Evolutionary conservation across 2,888 invertebrate species (phyloP).

Genomic region (Rugalucina vietnamica): DNA sequence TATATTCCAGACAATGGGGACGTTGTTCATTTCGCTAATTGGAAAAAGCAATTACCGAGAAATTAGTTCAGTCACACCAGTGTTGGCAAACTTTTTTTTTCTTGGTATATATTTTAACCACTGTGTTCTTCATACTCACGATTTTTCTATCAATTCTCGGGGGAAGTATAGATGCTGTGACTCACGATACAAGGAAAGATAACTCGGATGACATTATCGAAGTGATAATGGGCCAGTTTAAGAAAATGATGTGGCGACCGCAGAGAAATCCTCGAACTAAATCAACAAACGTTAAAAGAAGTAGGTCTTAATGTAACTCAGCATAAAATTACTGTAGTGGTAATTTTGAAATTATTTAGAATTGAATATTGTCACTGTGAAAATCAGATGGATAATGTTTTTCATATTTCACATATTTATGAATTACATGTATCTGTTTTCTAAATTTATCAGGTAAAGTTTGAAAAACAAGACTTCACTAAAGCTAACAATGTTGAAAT

Average conservation of each 20-base stretch:
- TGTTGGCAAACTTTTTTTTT: conserved; percentile 65
- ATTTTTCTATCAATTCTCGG: conserved; percentile 5
- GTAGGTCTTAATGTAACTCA: background rate
- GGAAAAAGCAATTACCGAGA: conserved; percentile 65
- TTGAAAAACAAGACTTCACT: no score
- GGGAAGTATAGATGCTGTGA: conserved; percentile 17
- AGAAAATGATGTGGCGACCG: background rate
- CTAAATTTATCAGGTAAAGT: no score
- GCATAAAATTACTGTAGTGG: no score
- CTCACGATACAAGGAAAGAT: conserved; percentile 11
- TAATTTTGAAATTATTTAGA: no score
- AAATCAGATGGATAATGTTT: no score
- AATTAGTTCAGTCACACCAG: conserved; percentile 46
- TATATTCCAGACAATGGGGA: conserved; percentile 54
- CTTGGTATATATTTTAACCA: conserved; percentile 13
- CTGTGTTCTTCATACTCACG: background rate
- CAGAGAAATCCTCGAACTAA: background rate
- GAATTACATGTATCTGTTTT: no score
- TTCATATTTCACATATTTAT: no score
- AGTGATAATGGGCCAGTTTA: background rate
- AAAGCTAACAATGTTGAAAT: no score
- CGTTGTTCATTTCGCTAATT: conserved; percentile 64
- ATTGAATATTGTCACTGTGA: no score
- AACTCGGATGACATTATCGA: conserved; percentile 5
- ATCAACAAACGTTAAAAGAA: background rate